Evolutionary conservation across 1,140 invertebrate genomes (phyloP).

Genomic region (Goniozus legneri): DNA sequence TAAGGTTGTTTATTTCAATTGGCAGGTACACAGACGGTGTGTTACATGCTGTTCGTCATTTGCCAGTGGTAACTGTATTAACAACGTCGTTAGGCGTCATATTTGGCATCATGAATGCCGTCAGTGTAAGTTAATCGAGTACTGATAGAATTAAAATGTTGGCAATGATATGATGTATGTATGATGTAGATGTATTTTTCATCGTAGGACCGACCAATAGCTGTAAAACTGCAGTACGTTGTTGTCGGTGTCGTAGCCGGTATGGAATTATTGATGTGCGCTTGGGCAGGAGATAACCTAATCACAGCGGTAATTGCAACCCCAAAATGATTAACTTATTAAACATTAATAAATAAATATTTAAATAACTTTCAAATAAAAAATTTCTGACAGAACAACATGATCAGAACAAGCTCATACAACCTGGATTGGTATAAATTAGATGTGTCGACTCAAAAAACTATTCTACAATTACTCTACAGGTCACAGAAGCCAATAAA

Average conservation of each 20-base stretch:
- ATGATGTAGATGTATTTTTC: background rate
- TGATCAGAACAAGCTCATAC: conserved; percentile 3
- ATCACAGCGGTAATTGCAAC: conserved; percentile 18
- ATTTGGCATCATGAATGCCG: conserved; percentile 17
- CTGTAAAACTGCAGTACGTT: conserved; percentile 22
- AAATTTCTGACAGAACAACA: background rate
- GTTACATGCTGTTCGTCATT: conserved; percentile 8
- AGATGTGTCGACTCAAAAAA: conserved; percentile 7
- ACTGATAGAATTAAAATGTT: conserved; percentile 4
- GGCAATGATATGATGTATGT: background rate
- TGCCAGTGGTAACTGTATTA: conserved; percentile 16
- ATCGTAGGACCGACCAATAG: conserved; percentile 13
- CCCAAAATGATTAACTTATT: background rate
- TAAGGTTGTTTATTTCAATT: no score
- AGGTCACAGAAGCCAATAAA: conserved; percentile 21
- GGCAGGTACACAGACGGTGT: conserved; percentile 19
- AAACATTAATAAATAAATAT: background rate
- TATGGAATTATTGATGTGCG: conserved; percentile 27
- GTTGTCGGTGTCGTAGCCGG: conserved; percentile 13
- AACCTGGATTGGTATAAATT: conserved; percentile 14
- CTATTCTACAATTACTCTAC: conserved; percentile 9
- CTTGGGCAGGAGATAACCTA: conserved; percentile 28
- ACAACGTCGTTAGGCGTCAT: conserved; percentile 18
- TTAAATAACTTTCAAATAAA: background rate
- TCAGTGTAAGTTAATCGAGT: conserved; percentile 19